Evolutionary conservation across 2,888 invertebrate genomes (phyloP), one percentile per base, ranked within the genome.

Genomic region (Platycnemis pennipes): DNA sequence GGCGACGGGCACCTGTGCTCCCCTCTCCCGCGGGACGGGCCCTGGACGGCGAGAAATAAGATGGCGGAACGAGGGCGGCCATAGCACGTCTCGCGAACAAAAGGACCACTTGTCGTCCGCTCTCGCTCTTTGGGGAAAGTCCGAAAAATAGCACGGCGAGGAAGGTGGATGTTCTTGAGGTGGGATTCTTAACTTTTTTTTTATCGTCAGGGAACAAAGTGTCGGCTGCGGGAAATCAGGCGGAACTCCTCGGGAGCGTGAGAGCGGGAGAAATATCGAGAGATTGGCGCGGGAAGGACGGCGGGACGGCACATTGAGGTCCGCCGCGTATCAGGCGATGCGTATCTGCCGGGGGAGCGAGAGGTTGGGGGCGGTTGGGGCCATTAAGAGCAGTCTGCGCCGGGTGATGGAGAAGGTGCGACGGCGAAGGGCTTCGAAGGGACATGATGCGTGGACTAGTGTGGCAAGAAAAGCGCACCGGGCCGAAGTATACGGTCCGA

Each of bases 1-100:
- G 42, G 46, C 49, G 31, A 19, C 88, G 37, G 56, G 91, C 91
- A 91, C 91, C 91, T 91, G 91, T 91, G 91, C 69, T 63, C 63
- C 63, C 91, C 22, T 42, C 31, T 77, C 37, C 77, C 77, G 31
- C 37, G 77, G 26, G 37, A 46, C 19, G 45, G 86, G 86, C 86
- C 63, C 22, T 37, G 86, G 44, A 86, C n/a, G 86, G 42, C 16
- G 22, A 86, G 86, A 86, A 44, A 44, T 42, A 86, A 86, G 86
- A 86, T 86, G 86, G 86, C 87, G 87, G 87, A 87, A 46, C n/a
- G 45, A 46, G 56, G 91, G 53, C 56, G 88, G 88, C 88, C 46
- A 88, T 45, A 49, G 49, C 88, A 42, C 26, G n/a, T 56, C 89
- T 42, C 56, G 44, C 87, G 45, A 4, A 46, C 46, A 26, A 46